phyloP scores from a whole-genome alignment of 2,113 vertebrate species.

The Steatornis caripensis region DNA sequence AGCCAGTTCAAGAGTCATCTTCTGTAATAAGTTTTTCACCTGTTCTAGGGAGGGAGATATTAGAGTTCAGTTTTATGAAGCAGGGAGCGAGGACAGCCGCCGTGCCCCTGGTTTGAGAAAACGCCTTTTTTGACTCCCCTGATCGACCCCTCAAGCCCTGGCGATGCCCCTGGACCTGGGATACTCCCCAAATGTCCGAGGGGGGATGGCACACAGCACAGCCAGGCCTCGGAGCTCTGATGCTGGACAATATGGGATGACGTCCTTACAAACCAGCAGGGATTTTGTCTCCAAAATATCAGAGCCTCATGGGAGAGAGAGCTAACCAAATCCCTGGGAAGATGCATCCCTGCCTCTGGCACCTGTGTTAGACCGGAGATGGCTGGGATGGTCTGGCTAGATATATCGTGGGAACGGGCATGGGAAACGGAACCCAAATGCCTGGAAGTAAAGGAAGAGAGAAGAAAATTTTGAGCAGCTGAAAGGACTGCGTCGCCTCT shows the following conservation, averaged over 20 bases:
- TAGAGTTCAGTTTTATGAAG: neutral
- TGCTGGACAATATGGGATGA: neutral
- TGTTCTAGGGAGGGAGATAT: neutral
- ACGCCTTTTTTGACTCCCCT: neutral
- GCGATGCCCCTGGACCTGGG: neutral
- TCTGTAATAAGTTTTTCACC: neutral
- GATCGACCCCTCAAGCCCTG: neutral
- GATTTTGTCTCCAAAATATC: neutral
- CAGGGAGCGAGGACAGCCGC: neutral
- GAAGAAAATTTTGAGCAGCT: neutral
- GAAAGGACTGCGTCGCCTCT: neutral
- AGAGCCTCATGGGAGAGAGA: neutral
- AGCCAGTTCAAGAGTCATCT: neutral
- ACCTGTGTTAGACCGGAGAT: neutral
- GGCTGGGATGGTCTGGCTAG: neutral
- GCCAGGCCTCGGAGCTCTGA: neutral
- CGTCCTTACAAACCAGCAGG: neutral
- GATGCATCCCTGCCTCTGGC: neutral
- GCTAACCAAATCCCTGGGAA: neutral
- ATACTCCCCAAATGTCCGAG: neutral
- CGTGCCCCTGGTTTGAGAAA: neutral
- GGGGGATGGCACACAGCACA: neutral
- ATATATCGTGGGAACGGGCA: accelerated
- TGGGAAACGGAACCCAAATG: neutral
- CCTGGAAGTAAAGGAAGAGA: neutral